These are phyloP conservation scores for Hydrolagus affinis DNA, from an alignment of 2,113 vertebrate genomes.

Conservation along the genomic window DNA sequence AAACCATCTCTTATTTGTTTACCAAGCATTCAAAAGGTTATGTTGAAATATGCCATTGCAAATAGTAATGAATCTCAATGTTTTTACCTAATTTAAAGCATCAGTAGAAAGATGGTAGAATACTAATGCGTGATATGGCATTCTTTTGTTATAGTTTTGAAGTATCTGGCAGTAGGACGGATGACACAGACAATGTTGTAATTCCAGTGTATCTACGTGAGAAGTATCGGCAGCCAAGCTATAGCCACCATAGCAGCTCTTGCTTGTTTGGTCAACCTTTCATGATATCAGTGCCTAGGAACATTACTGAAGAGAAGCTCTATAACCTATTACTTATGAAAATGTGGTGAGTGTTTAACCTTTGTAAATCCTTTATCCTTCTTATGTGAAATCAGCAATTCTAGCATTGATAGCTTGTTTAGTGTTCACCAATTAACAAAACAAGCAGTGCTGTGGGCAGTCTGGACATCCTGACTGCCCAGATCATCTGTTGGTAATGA, in stretches of 20 bases:
- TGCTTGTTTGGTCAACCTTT: conserved; percentile 91
- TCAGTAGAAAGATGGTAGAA: background rate
- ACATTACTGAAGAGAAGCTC: conserved; percentile 88
- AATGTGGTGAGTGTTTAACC: conserved; percentile 67
- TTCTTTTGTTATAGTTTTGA: conserved; percentile 48
- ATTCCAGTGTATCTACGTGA: conserved; percentile 91
- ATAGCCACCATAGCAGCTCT: conserved; percentile 83
- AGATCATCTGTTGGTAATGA: background rate
- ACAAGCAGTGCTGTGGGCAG: background rate
- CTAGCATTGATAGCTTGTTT: background rate
- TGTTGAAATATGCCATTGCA: background rate
- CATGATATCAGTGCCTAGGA: conserved; percentile 85
- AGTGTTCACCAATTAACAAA: background rate
- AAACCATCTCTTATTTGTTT: too few relatives aligned
- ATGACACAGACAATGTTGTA: conserved; percentile 88
- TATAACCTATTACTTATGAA: conserved; percentile 87
- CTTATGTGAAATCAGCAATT: background rate
- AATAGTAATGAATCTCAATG: background rate
- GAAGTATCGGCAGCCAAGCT: conserved; percentile 89
- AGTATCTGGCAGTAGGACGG: conserved; percentile 76
- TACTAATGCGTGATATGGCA: background rate
- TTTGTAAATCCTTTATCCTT: background rate
- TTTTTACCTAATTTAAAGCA: background rate
- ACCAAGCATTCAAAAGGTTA: too few relatives aligned
- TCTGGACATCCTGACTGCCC: background rate